Evolutionary conservation across 2,888 invertebrate genomes (phyloP).

Genomic region (Cheilosia grossa): DNA sequence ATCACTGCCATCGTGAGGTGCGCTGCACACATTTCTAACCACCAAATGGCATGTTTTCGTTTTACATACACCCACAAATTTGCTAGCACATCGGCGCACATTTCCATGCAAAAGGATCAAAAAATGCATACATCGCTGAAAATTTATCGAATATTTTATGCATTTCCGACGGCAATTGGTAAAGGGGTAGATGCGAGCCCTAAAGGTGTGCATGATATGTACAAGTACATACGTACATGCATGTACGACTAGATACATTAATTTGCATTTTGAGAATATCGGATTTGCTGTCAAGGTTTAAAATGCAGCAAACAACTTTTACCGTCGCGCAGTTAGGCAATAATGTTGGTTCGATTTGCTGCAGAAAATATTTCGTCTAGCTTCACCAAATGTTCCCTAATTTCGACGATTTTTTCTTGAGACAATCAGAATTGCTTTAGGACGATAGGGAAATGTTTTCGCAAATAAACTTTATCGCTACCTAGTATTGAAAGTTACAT

Average conservation of each 20-base stretch:
- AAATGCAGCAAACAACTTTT: neutral
- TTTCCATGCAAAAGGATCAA: slow-evolving; percentile 29
- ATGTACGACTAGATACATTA: neutral
- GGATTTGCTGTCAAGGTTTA: neutral
- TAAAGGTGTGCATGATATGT: slow-evolving; percentile 6
- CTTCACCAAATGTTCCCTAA: too few species aligned
- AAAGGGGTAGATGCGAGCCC: neutral
- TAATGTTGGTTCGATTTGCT: too few species aligned
- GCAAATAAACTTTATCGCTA: too few species aligned
- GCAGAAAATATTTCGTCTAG: too few species aligned
- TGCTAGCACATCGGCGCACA: slow-evolving; percentile 8
- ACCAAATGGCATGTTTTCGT: slow-evolving; percentile 31
- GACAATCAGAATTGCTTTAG: too few species aligned
- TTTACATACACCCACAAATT: slow-evolving; percentile 24
- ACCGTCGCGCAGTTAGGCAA: too few species aligned
- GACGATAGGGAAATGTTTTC: too few species aligned
- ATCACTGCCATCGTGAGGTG: slow-evolving; percentile 49
- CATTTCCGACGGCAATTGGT: slow-evolving; percentile 29
- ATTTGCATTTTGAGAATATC: slow-evolving; percentile 15
- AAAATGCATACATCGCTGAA: slow-evolving; percentile 22
- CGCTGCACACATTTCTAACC: slow-evolving; percentile 34
- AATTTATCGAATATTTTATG: slow-evolving; percentile 51
- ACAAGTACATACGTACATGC: slow-evolving; percentile 3
- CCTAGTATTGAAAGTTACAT: too few species aligned
- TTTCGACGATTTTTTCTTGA: too few species aligned